Conservation (phyloP, 2,797 vertebrate species). For the Pristis pectinata region DNA sequence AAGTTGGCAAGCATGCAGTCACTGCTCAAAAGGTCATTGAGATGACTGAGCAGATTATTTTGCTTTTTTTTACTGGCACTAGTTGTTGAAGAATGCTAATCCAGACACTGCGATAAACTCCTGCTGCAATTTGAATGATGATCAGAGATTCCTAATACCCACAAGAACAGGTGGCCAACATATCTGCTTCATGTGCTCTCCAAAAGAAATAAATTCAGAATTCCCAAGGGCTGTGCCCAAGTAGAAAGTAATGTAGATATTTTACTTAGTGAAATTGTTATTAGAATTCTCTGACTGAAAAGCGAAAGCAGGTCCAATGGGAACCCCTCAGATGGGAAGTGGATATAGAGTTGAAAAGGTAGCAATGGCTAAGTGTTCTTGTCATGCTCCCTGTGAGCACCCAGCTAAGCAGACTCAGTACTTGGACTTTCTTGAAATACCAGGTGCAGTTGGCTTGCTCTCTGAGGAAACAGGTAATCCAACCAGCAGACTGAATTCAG, state of each 20-base stretch:
- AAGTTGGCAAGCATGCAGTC: not conserved
- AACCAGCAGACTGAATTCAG: too few species aligned
- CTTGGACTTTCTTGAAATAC: too few species aligned
- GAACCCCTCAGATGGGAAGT: not conserved
- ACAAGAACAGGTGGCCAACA: not conserved
- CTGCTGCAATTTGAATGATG: not conserved
- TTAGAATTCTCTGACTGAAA: not conserved
- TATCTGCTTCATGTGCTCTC: not conserved
- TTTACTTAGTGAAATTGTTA: not conserved
- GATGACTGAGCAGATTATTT: not conserved
- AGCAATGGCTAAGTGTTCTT: too few species aligned
- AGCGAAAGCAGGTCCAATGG: not conserved
- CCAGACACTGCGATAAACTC: too few species aligned
- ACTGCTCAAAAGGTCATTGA: not conserved
- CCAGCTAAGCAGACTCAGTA: too few species aligned
- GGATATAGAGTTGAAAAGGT: not conserved
- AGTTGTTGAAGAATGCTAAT: not conserved
- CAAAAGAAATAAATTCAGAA: not conserved
- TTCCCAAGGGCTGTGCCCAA: not conserved
- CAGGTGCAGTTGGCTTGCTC: too few species aligned
- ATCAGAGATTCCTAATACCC: not conserved
- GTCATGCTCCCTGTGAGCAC: too few species aligned
- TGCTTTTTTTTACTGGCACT: not conserved
- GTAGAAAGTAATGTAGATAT: not conserved
- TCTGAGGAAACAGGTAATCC: too few species aligned